A percentile compares a stretch with the other conserved stretches of the same genome.
phyloP scores from a whole-genome alignment of 2,113 vertebrate genomes.

The Salvator merianae region DNA sequence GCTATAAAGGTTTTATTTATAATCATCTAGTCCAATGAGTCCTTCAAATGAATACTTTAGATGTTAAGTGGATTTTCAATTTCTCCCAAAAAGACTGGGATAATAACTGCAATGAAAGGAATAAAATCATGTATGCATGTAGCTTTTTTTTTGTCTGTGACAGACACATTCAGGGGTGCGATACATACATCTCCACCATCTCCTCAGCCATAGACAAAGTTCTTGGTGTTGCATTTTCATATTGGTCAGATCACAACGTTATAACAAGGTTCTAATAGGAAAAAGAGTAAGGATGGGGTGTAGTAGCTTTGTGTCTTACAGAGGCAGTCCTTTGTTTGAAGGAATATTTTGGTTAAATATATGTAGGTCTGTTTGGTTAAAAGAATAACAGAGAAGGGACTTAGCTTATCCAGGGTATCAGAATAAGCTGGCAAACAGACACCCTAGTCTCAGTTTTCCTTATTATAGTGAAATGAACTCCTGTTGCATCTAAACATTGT shows the following conservation, averaged over 20 bases:
- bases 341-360: not conserved
- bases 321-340: not conserved
- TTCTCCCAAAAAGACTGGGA: not conserved
- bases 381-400: not conserved
- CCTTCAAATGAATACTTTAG: not conserved
- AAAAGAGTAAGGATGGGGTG: not conserved
- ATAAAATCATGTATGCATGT: constrained; percentile 32
- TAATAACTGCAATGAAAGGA: constrained; percentile 19
- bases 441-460: not conserved
- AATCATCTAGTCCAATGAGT: constrained; percentile 30
- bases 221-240: not conserved
- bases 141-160: constrained; percentile 40
- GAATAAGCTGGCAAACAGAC: not conserved
- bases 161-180: constrained; percentile 7
- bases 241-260: not conserved
- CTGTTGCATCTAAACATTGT: too few relatives aligned
- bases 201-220: not conserved
- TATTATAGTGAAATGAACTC: not conserved
- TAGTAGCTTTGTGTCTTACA: not conserved
- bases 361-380: not conserved
- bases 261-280: not conserved
- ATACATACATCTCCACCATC: not conserved
- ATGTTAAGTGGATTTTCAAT: constrained; percentile 46
- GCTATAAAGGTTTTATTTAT: constrained; percentile 27
- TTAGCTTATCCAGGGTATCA: not conserved